Conservation (phyloP, 1,140 invertebrate species). For the Eumaeus atala region DNA sequence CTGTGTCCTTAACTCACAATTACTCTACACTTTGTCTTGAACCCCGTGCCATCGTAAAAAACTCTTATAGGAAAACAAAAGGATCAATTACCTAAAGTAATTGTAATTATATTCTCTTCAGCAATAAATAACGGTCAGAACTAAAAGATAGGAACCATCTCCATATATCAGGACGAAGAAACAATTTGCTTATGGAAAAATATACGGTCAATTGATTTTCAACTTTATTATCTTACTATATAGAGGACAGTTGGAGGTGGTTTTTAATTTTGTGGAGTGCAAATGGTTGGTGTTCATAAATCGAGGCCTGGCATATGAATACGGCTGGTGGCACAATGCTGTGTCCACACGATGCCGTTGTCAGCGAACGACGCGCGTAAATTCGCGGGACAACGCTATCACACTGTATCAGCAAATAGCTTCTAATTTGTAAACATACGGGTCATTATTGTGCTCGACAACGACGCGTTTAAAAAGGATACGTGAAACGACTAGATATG, state of each 20-base stretch:
- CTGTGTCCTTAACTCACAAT: too few species aligned
- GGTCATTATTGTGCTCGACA: background rate
- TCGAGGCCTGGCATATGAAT: slow-evolving; percentile 63
- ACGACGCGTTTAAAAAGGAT: background rate
- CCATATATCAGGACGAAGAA: slow-evolving; percentile 33
- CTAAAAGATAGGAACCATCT: slow-evolving; percentile 40
- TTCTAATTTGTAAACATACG: slow-evolving; percentile 19
- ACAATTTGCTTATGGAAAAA: background rate
- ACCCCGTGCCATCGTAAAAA: background rate
- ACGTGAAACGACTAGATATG: too few species aligned
- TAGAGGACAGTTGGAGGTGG: slow-evolving; percentile 15
- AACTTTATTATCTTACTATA: slow-evolving; percentile 20
- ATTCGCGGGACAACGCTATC: slow-evolving; percentile 39
- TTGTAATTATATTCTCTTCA: slow-evolving; percentile 53
- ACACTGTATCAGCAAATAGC: slow-evolving; percentile 32
- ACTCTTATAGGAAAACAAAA: slow-evolving; percentile 12
- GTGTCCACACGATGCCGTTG: slow-evolving; percentile 32
- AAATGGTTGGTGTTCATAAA: slow-evolving; percentile 34
- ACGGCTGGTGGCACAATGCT: slow-evolving; percentile 45
- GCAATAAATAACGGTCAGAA: slow-evolving; percentile 45
- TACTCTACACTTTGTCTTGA: background rate
- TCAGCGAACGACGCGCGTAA: slow-evolving; percentile 36
- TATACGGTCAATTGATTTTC: background rate
- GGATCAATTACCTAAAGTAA: slow-evolving; percentile 47
- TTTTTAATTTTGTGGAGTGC: slow-evolving; percentile 11